Conservation (phyloP, 2,113 vertebrate species). For the Cyphotilapia sp. region DNA sequence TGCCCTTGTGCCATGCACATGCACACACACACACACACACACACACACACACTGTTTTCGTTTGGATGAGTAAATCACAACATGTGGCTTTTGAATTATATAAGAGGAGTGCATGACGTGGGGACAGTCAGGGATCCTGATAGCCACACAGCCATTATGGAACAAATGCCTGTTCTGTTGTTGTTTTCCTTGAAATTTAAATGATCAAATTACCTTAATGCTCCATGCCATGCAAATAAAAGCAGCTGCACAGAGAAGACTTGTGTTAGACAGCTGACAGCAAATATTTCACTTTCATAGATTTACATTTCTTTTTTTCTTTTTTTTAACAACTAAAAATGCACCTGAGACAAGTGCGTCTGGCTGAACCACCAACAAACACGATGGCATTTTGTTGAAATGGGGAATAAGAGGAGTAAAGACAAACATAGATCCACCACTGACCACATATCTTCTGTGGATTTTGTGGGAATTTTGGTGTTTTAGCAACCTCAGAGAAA, state of each 20-base stretch:
- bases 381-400: neutral
- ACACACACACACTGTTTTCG: neutral
- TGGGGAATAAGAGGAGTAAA: neutral
- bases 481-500: neutral
- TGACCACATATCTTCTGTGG: neutral
- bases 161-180: neutral
- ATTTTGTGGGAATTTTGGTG: neutral
- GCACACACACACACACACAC: neutral
- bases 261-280: neutral
- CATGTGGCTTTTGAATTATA: slow-evolving; percentile 28
- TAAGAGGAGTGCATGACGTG: slow-evolving; percentile 1
- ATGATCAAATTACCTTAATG: neutral
- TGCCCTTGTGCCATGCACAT: neutral
- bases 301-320: neutral
- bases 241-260: neutral
- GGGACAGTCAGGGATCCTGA: neutral
- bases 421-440: neutral
- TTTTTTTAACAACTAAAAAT: neutral
- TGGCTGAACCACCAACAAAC: neutral
- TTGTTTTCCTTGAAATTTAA: neutral
- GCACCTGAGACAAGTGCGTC: neutral
- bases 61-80: slow-evolving; percentile 11
- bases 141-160: neutral
- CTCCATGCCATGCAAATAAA: neutral
- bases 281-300: neutral